A percentile compares a stretch with the other conserved stretches of the same genome.
Evolutionary conservation across 2,797 vertebrate genomes (phyloP).

Genomic region (Acanthopagrus latus): DNA sequence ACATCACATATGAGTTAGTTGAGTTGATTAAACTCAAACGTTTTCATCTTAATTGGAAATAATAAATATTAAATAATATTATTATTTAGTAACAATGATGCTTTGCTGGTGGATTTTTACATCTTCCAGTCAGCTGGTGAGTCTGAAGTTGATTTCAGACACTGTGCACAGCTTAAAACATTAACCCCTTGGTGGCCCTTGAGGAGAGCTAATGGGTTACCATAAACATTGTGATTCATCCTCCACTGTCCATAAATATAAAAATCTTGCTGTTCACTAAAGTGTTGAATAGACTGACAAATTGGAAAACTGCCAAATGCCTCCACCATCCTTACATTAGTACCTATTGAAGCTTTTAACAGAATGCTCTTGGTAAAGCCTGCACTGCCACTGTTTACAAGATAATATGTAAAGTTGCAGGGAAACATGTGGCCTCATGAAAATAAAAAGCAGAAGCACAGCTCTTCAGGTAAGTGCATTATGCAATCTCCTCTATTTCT

Average conservation of each 20-base stretch:
- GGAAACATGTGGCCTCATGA: constrained; percentile 24
- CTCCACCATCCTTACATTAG: constrained; percentile 14
- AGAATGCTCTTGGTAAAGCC: constrained; percentile 28
- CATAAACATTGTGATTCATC: not conserved
- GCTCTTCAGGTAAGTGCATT: constrained; percentile 68
- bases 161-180: not conserved
- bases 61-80: too few species aligned
- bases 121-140: too few species aligned
- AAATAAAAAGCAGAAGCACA: constrained; percentile 53
- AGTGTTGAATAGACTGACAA: not conserved
- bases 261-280: constrained; percentile 9
- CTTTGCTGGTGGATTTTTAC: too few species aligned
- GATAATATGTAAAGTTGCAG: constrained; percentile 27
- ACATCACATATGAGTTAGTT: too few species aligned
- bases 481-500: constrained; percentile 58
- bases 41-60: too few species aligned
- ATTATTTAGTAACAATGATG: too few species aligned
- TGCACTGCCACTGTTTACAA: constrained; percentile 18
- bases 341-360: constrained; percentile 30
- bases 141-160: too few species aligned
- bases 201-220: not conserved
- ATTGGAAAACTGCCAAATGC: not conserved
- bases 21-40: too few species aligned
- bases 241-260: not conserved
- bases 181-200: not conserved